Evolutionary conservation across 1,140 invertebrate species (phyloP).

Genomic region (Trialeurodes vaporariorum): DNA sequence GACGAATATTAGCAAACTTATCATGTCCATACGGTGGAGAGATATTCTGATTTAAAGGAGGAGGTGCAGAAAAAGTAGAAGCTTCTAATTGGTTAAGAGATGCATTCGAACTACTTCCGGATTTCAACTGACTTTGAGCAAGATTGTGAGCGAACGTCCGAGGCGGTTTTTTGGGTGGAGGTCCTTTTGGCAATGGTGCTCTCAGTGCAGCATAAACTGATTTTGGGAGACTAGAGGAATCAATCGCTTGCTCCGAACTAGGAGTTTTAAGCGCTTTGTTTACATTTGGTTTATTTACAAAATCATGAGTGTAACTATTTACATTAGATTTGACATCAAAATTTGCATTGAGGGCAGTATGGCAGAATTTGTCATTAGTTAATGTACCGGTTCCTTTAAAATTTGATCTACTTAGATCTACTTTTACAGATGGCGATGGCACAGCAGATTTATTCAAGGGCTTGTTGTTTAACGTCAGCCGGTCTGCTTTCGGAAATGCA

Average conservation of each 20-base stretch:
- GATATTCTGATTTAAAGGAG: not conserved
- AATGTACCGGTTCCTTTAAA: not conserved
- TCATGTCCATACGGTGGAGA: not conserved
- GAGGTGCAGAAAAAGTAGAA: not conserved
- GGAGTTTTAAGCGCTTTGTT: not conserved
- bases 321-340: not conserved
- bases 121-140: not conserved
- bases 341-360: not conserved
- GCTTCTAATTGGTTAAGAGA: not conserved
- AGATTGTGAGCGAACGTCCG: constrained; percentile 44
- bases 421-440: not conserved
- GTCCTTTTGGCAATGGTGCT: constrained; percentile 47
- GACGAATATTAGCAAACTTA: not conserved
- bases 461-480: not conserved
- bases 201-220: constrained; percentile 36
- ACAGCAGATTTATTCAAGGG: not conserved
- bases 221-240: not conserved
- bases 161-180: constrained; percentile 58
- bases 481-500: not conserved
- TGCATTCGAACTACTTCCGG: not conserved
- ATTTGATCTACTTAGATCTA: not conserved
- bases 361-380: not conserved
- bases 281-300: not conserved
- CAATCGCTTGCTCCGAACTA: not conserved
- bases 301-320: not conserved